Evolutionary conservation across 2,888 invertebrate species (phyloP), one percentile per base, ranked within the genome.

Genomic region (Cataglyphis altisquamis): DNA sequence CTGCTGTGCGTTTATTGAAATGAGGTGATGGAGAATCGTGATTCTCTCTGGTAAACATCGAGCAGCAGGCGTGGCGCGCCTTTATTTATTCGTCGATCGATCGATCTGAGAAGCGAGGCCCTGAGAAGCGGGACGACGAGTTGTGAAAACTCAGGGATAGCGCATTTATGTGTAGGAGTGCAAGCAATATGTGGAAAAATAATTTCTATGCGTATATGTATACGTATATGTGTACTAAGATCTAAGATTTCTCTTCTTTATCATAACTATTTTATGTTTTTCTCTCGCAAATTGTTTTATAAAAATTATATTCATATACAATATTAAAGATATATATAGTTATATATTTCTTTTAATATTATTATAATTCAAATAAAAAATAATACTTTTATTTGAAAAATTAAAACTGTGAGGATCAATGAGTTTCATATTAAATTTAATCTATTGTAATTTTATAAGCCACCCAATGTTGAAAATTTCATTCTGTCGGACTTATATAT

Each of bases 51-150:
- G 72, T 60, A 80, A 80, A 80, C 45, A 72, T 80, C 60, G 45
- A 39, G n/a, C 12, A n/a, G 36, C 48, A 25, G 18, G 64, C 39
- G 18, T 52, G 78, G 18, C 78, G 12, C 78, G 72, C 78, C 78
- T 80, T 80, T 80, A 80, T 80, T 80, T 80, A 72, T 72, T 80
- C 78, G 32, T 60, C 18, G 21, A 80, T 62, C 72, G 78, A 80
- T 80, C 78, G 60, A 70, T 80, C 48, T 72, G 21, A 21, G 21
- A 21, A 21, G 45, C 18, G 36, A 60, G 25, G 45, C 45, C 45
- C 21, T 45, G 60, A 36, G 45, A 70, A 45, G 32, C 70, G 32
- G n/a, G 2, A 60, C 45, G 60, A 36, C n/a, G 48, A 0, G 32
- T 48, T 29, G 73, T 41, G 60, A 78, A 45, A 41, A 48, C 57